These are phyloP conservation scores for Chloroclysta siterata DNA, from an alignment of 2,888 invertebrate species.

Conservation along the genomic window DNA sequence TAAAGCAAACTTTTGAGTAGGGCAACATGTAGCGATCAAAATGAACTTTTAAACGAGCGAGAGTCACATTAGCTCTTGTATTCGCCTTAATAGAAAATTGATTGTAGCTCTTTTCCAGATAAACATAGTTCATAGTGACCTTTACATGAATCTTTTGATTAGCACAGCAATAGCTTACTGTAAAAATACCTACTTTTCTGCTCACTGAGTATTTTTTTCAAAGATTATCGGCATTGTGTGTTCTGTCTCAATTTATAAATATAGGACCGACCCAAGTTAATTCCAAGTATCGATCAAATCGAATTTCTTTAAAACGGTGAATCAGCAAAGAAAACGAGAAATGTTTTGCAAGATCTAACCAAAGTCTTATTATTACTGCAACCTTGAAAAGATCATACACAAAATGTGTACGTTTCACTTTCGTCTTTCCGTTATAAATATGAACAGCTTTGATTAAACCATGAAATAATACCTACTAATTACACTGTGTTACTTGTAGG, in stretches of 20 bases:
- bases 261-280: too few relatives aligned
- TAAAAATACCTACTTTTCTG: too few relatives aligned
- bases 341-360: slow-evolving; percentile 8
- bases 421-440: slow-evolving; percentile 25
- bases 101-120: too few relatives aligned
- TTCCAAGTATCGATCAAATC: slow-evolving; percentile 2
- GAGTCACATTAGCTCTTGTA: too few relatives aligned
- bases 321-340: slow-evolving; percentile 12
- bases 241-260: background rate
- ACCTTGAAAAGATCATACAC: slow-evolving; percentile 26
- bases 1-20: too few relatives aligned
- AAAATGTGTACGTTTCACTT: slow-evolving; percentile 26
- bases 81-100: too few relatives aligned
- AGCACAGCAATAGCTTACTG: too few relatives aligned
- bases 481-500: background rate
- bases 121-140: too few relatives aligned
- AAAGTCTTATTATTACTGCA: background rate
- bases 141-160: too few relatives aligned
- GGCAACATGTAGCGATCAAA: too few relatives aligned
- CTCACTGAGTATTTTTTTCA: too few relatives aligned
- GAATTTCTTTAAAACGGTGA: slow-evolving; percentile 12
- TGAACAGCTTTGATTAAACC: slow-evolving; percentile 23
- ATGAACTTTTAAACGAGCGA: too few relatives aligned
- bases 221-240: background rate
- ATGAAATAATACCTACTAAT: slow-evolving; percentile 5